Percentiles rank a stretch among this genome's conserved stretches.
Evolutionary conservation across 2,888 invertebrate genomes (phyloP).

Genomic region (Limnephilus marmoratus): DNA sequence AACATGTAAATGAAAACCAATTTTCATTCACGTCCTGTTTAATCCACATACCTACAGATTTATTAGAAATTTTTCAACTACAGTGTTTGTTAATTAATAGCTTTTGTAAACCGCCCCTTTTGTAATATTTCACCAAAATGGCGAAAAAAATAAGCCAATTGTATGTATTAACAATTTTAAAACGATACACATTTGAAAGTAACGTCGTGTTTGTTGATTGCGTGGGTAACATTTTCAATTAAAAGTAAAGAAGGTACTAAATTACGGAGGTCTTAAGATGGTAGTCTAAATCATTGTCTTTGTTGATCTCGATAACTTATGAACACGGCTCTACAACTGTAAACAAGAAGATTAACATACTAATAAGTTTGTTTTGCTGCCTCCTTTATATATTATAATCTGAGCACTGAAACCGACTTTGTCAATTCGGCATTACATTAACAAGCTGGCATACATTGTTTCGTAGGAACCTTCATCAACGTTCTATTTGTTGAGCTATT

Average conservation of each 20-base stretch:
- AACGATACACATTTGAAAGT: too few species aligned
- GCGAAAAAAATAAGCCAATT: too few species aligned
- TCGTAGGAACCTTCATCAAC: background rate
- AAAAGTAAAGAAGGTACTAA: background rate
- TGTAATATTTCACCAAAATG: too few species aligned
- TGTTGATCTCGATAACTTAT: background rate
- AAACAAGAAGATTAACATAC: constrained; percentile 2
- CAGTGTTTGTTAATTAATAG: too few species aligned
- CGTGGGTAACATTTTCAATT: too few species aligned
- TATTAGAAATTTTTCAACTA: too few species aligned
- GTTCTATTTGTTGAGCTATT: background rate
- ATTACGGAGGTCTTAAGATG: background rate
- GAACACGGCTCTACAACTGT: background rate
- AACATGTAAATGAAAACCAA: too few species aligned
- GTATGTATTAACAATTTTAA: too few species aligned
- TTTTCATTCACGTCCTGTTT: too few species aligned
- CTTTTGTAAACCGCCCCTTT: too few species aligned
- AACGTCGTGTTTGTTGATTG: too few species aligned
- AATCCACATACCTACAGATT: too few species aligned
- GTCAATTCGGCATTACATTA: background rate
- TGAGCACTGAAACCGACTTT: background rate
- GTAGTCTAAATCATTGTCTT: background rate
- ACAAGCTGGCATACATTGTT: background rate
- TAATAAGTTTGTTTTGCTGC: background rate
- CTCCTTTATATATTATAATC: background rate